These are phyloP conservation scores for Belgica antarctica DNA, from an alignment of 2,888 invertebrate species.

Conservation along the genomic window DNA sequence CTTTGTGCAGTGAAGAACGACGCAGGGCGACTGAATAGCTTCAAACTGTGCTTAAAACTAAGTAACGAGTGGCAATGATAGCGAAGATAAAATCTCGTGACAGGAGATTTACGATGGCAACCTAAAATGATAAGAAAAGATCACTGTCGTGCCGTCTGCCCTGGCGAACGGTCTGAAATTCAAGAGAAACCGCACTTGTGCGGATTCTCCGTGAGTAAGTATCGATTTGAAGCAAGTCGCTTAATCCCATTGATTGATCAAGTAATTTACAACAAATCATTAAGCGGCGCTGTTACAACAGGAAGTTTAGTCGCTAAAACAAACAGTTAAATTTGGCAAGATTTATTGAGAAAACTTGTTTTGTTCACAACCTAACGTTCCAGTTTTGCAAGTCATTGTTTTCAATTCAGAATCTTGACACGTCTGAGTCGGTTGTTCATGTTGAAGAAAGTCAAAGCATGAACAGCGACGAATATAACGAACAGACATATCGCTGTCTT, in stretches of 20 bases:
- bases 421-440: slow-evolving; percentile 1
- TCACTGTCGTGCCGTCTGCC: neutral
- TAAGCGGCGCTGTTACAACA: too few species aligned
- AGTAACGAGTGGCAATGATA: too few species aligned
- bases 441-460: neutral
- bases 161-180: neutral
- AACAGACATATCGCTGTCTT: neutral
- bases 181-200: neutral
- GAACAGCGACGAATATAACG: neutral
- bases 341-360: too few species aligned
- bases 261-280: too few species aligned
- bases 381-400: neutral
- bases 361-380: too few species aligned
- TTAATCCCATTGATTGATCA: too few species aligned
- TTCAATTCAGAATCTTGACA: neutral
- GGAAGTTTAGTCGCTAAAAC: too few species aligned
- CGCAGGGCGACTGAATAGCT: neutral
- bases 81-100: neutral
- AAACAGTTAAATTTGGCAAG: too few species aligned
- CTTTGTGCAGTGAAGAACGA: neutral
- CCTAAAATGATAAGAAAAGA: neutral
- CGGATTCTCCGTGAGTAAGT: neutral
- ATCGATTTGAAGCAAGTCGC: neutral
- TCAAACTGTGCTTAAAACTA: too few species aligned
- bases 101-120: neutral